These are phyloP conservation scores for Barnardius zonarius DNA, from an alignment of 2,113 vertebrate species.

Conservation along the genomic window DNA sequence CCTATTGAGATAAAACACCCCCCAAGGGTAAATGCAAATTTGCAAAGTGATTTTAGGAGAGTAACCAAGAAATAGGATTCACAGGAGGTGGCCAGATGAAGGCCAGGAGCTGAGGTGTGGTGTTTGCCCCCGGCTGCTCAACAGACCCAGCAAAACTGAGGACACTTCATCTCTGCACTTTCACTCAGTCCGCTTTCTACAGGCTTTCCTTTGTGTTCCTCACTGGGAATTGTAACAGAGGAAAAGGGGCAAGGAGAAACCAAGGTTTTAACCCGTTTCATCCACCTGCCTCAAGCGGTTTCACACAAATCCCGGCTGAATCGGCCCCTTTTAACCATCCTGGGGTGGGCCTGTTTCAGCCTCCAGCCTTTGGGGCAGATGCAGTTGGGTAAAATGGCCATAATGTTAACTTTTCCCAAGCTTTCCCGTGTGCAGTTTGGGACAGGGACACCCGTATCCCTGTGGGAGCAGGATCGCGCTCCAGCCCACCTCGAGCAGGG, in stretches of 20 bases:
- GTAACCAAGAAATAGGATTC: background rate
- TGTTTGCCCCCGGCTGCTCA: background rate
- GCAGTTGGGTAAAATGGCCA: rapidly evolving
- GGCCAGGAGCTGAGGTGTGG: background rate
- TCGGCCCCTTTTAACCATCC: background rate
- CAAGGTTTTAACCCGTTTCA: background rate
- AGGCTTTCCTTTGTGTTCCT: background rate
- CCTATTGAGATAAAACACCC: background rate
- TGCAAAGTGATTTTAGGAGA: background rate
- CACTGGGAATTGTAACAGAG: background rate
- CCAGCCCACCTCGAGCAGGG: background rate
- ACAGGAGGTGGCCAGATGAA: background rate
- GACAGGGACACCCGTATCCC: rapidly evolving
- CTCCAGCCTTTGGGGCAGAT: background rate
- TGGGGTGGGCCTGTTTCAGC: background rate
- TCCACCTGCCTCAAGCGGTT: rapidly evolving
- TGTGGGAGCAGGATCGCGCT: rapidly evolving
- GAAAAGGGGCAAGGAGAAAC: background rate
- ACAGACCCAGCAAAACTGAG: rapidly evolving
- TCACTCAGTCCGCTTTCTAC: background rate
- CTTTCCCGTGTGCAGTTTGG: background rate
- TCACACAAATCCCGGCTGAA: rapidly evolving
- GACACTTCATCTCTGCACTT: background rate
- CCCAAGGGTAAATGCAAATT: background rate
- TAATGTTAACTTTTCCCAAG: background rate